Evolutionary conservation across 2,888 invertebrate species (phyloP).

Genomic region (Xestia rhomboidea): DNA sequence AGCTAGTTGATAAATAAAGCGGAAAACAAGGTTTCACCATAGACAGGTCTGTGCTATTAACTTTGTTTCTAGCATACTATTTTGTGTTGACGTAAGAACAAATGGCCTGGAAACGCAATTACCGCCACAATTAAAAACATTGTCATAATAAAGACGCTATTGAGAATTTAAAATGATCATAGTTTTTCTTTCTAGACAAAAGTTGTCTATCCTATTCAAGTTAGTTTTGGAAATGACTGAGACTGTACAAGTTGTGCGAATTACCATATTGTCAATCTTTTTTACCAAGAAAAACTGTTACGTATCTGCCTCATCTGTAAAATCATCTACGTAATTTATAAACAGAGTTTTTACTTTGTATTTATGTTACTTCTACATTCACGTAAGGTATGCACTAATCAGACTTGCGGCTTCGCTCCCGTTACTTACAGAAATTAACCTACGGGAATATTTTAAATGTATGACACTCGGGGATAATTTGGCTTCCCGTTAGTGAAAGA

Average conservation of each 20-base stretch:
- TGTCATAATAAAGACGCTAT: not conserved
- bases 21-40: not conserved
- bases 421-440: too few species aligned
- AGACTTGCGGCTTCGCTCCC: not conserved
- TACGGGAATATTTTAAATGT: too few species aligned
- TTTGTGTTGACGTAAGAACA: not conserved
- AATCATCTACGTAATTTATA: not conserved
- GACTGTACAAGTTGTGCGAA: not conserved
- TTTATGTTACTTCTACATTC: not conserved
- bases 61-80: not conserved
- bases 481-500: too few species aligned
- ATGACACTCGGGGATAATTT: too few species aligned
- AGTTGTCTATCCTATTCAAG: not conserved
- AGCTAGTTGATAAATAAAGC: constrained; percentile 5
- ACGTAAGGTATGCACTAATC: too few species aligned
- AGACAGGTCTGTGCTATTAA: not conserved
- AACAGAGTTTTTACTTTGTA: not conserved
- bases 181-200: not conserved
- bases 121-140: not conserved
- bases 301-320: not conserved
- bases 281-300: not conserved
- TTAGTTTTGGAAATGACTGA: not conserved
- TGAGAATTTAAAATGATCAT: not conserved
- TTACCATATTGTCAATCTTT: not conserved
- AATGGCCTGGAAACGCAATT: not conserved